phyloP scores from a whole-genome alignment of 2,113 vertebrate genomes.

The Anser brachyrhynchus region DNA sequence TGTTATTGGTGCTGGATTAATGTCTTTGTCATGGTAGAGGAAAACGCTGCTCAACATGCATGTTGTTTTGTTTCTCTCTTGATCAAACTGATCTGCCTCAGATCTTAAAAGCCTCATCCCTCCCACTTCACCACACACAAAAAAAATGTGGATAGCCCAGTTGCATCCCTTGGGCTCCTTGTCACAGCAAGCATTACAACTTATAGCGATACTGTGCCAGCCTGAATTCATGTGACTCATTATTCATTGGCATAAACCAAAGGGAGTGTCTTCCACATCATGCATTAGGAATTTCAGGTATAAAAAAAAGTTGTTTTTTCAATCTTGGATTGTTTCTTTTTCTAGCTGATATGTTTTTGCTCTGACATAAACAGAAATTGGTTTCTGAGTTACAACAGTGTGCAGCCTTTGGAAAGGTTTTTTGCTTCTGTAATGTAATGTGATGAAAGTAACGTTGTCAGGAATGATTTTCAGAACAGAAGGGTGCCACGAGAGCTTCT shows the following conservation, averaged over 20 bases:
- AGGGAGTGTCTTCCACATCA: constrained; percentile 58
- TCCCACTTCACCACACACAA: background rate
- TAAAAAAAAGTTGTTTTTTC: background rate
- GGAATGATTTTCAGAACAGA: background rate
- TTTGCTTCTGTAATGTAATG: rapidly evolving
- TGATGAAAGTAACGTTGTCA: background rate
- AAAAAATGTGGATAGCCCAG: background rate
- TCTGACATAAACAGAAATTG: background rate
- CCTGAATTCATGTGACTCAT: constrained; percentile 43
- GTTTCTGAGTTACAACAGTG: background rate
- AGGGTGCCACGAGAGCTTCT: background rate
- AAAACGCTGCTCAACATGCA: background rate
- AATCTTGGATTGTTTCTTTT: background rate
- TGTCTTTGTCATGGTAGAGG: background rate
- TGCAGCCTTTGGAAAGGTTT: background rate
- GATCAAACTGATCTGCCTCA: background rate
- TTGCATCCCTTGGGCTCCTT: background rate
- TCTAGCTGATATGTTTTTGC: background rate
- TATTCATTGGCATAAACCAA: constrained; percentile 12
- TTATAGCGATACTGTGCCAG: background rate
- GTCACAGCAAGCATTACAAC: background rate
- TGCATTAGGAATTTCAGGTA: constrained; percentile 30
- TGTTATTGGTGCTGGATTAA: background rate
- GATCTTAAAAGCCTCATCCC: background rate
- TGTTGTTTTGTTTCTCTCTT: background rate